Evolutionary conservation across 2,888 invertebrate genomes (phyloP), one percentile per base, ranked within the genome.

Genomic region (Chaetogeoica ovagalla): DNA sequence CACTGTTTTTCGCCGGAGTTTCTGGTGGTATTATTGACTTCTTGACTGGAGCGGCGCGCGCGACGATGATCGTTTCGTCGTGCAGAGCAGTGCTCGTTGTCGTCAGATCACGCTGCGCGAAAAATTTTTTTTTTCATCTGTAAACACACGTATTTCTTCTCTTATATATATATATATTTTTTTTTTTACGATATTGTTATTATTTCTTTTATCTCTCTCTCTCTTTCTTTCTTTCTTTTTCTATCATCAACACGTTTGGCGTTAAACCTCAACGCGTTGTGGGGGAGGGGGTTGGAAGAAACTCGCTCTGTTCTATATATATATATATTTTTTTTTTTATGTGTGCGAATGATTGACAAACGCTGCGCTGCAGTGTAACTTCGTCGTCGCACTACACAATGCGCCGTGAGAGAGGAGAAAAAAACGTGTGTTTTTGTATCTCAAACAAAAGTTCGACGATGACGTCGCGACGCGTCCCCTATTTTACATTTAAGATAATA

Each of bases 281-380:
- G n/a, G n/a, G n/a, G n/a, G n/a, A n/a, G 62, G 30, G 62, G 69
- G 30, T 30, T 30, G 2, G 70, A 23, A 19, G 43, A 55, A 74
- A 74, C 52, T 65, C 65, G 52, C 48, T 7, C n/a, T n/a, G n/a
- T n/a, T 7, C 48, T 11, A 11, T 11, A 11, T 11, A 48, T 15
- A 48, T 15, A 1, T 48, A 1, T 48, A 13, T 15, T 11, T 15
- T 3, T 48, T 3, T 48, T 11, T 15, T 13, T 15, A 13, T 62
- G 62, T n/a, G 23, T 30, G 55, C 11, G 52, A 52, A 65, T 65
- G 74, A 74, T 74, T 74, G 65, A 65, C 65, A 55, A 74, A 74
- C 55, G 65, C 59, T 19, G 11, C 65, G 30, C 30, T 8, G 8
- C 39, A 39, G 39, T n/a, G n/a, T 65, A 74, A 73, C 72, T 73